These are phyloP conservation scores for Saxidomus purpurata DNA, from an alignment of 1,140 invertebrate species.

Conservation along the genomic window DNA sequence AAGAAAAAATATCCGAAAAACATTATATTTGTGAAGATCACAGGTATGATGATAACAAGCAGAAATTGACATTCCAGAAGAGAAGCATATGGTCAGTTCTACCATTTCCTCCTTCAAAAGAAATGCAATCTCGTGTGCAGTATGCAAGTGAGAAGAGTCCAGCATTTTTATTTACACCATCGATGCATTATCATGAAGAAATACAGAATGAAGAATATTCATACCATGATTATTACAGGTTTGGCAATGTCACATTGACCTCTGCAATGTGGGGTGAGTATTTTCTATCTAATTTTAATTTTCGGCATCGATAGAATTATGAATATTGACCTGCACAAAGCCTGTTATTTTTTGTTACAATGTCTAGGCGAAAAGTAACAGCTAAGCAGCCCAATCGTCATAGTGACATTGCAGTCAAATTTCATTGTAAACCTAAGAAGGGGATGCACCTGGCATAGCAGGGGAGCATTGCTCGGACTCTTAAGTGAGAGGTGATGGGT, in stretches of 20 bases:
- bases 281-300: no score
- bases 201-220: not conserved
- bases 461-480: no score
- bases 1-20: not conserved
- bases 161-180: slow-evolving; percentile 10
- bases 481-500: no score
- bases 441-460: no score
- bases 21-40: not conserved
- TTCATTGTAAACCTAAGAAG: no score
- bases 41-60: no score
- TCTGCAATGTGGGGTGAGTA: slow-evolving; percentile 16
- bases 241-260: not conserved
- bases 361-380: no score
- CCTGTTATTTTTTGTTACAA: no score
- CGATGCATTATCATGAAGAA: not conserved
- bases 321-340: no score
- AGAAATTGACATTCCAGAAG: not conserved
- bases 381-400: no score
- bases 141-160: not conserved
- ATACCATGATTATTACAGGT: not conserved
- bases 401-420: no score
- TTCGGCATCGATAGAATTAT: no score
- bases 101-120: not conserved
- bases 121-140: not conserved
- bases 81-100: slow-evolving; percentile 14